These are phyloP conservation scores for Mylabris phalerata DNA, from an alignment of 1,140 invertebrate species.

Conservation along the genomic window DNA sequence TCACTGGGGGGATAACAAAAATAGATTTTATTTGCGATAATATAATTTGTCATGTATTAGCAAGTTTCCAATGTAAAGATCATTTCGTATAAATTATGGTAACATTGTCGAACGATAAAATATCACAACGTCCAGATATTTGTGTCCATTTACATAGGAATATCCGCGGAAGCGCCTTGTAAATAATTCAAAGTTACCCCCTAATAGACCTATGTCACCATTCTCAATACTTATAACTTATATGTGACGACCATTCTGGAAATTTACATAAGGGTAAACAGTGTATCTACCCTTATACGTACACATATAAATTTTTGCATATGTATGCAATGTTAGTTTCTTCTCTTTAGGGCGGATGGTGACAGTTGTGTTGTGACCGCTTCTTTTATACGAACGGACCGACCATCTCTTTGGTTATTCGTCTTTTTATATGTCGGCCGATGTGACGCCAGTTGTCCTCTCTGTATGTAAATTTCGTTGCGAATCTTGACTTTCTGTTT, in stretches of 20 bases:
- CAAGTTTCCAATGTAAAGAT: too few species aligned
- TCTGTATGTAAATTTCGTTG: conserved; percentile 7
- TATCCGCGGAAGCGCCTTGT: conserved; percentile 35
- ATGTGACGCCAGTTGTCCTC: conserved; percentile 5
- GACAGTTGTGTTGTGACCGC: conserved; percentile 10
- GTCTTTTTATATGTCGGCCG: conserved; percentile 10
- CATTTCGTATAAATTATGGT: too few species aligned
- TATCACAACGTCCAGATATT: conserved; percentile 28
- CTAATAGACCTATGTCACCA: conserved; percentile 22
- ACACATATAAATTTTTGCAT: conserved; percentile 5
- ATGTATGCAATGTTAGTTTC: conserved; percentile 4
- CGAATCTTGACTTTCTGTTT: neutral
- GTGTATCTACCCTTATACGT: neutral
- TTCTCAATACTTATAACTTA: conserved; percentile 38
- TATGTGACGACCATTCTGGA: conserved; percentile 16
- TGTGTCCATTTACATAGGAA: conserved; percentile 31
- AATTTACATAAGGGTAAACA: conserved; percentile 12
- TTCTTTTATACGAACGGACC: conserved; percentile 1
- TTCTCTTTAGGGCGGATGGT: conserved; percentile 3
- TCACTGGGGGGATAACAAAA: too few species aligned
- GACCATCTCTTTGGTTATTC: neutral
- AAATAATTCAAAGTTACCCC: conserved; percentile 40
- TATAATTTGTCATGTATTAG: too few species aligned
- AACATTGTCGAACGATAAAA: conserved; percentile 18
- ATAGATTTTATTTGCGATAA: too few species aligned